These are phyloP conservation scores for Torymus tubicola DNA, from an alignment of 2,888 invertebrate species.

Conservation along the genomic window DNA sequence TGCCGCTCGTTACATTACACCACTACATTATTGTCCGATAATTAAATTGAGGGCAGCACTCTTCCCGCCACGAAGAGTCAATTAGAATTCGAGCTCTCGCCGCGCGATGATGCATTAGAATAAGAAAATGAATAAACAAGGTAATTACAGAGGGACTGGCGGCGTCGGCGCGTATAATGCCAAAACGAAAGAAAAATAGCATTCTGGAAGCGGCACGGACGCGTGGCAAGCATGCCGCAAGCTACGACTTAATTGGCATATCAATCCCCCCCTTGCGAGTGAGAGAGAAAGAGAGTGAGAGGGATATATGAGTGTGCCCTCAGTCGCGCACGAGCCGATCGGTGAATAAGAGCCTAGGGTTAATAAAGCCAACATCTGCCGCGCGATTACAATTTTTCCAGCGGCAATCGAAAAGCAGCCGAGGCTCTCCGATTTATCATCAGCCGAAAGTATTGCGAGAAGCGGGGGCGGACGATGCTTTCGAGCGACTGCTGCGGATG, in stretches of 20 bases:
- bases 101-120: slow-evolving; percentile 54
- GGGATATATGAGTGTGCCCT: slow-evolving; percentile 53
- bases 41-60: slow-evolving; percentile 44
- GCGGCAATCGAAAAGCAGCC: slow-evolving; percentile 40
- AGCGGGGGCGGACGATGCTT: not conserved
- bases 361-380: slow-evolving; percentile 67
- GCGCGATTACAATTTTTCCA: slow-evolving; percentile 54
- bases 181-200: slow-evolving; percentile 10
- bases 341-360: slow-evolving; percentile 56
- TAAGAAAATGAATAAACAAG: slow-evolving; percentile 58
- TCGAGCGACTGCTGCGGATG: slow-evolving; percentile 15
- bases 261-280: slow-evolving; percentile 67
- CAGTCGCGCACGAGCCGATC: slow-evolving; percentile 25
- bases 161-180: slow-evolving; percentile 17
- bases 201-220: slow-evolving; percentile 45
- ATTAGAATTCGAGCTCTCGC: slow-evolving; percentile 45
- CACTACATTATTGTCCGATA: slow-evolving; percentile 49
- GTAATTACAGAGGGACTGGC: slow-evolving; percentile 50
- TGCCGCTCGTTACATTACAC: slow-evolving; percentile 31
- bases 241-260: slow-evolving; percentile 70
- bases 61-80: slow-evolving; percentile 27
- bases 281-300: slow-evolving; percentile 35
- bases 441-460: slow-evolving; percentile 27
- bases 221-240: slow-evolving; percentile 57
- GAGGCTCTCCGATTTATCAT: slow-evolving; percentile 50